Base-by-base conservation (phyloP, 1,140 invertebrate species). In the Drosophila willistoni region DNA sequence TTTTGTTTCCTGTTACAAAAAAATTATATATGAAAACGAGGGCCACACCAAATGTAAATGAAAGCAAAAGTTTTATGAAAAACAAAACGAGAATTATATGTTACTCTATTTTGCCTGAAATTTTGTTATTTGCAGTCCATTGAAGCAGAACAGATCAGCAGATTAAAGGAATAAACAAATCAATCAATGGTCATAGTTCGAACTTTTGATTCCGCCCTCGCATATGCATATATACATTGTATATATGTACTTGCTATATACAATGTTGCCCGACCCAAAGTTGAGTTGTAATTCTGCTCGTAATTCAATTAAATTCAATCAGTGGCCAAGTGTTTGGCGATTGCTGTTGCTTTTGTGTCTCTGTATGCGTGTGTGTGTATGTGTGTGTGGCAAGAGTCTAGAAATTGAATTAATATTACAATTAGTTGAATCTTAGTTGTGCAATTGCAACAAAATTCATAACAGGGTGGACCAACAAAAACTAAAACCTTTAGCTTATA, bases 231-330 rank as follows among this genome's bases (percentile, higher is more conserved):
- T 25, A 4, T 25, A 25, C 3, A 25, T 25, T 25, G 22, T 25
- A 25, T 25, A 4, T 25, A 14, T 51, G 41, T 25, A 25, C 22
- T 25, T 25, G 22, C 22, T 25, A 25, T 29, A 29, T 29, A 29
- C 29, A 29, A 51, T 51, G 44, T 51, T 51, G 44, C 19, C 47
- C 25, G 59, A 59, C 62, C 64, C 44, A 51, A 70, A 60, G 39
- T 29, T 51, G 56, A 73, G 67, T 71, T 89, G 83, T 89, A 89
- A 80, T 80, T 79, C 61, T 73, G 81, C 60, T 68, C 68, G 71
- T 89, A 80, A 87, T 89, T 87, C 79, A 87, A 89, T 87, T 89
- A 87, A 67, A 60, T 68, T 77, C 83, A 87, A 87, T 87, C 84
- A 87, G 79, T 60, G 83, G 41, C 41, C 69, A 82, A 87, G 79